Evolutionary conservation across 2,888 invertebrate species (phyloP).

Genomic region (Agrotis exclamationis): DNA sequence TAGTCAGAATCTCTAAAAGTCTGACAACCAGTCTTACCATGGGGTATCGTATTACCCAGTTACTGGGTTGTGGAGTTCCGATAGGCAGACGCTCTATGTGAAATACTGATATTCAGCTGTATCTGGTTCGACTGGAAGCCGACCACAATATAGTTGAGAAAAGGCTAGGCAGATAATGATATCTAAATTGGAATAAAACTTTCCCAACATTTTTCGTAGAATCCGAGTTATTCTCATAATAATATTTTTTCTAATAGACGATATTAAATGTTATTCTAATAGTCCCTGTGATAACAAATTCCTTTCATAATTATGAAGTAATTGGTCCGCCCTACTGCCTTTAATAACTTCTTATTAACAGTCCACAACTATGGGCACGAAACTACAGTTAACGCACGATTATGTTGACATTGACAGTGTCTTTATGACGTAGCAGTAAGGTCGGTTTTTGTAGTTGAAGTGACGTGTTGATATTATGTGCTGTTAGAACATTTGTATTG

Average conservation of each 20-base stretch:
- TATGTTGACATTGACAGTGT: not conserved
- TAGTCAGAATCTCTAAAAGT: too few relatives aligned
- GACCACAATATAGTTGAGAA: too few relatives aligned
- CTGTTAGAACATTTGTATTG: conserved; percentile 51
- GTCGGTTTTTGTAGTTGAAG: conserved; percentile 2
- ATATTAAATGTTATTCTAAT: conserved; percentile 3
- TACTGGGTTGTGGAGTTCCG: too few relatives aligned
- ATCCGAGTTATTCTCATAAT: not conserved
- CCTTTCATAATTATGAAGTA: conserved; percentile 43
- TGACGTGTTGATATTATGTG: not conserved
- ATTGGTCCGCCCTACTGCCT: conserved; percentile 58
- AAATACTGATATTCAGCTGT: too few relatives aligned
- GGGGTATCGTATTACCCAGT: too few relatives aligned
- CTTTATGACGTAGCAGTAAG: conserved; percentile 7
- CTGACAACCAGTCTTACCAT: too few relatives aligned
- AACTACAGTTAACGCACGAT: conserved; percentile 18
- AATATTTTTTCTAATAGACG: not conserved
- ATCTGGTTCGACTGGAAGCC: too few relatives aligned
- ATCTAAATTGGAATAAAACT: too few relatives aligned
- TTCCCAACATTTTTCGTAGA: too few relatives aligned
- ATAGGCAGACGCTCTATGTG: too few relatives aligned
- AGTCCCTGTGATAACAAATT: conserved; percentile 50
- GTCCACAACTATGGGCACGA: conserved; percentile 32
- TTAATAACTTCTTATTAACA: conserved; percentile 56
- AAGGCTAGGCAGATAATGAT: too few relatives aligned